Evolutionary conservation across 2,797 vertebrate genomes (phyloP), one percentile per base, ranked within the genome.

Genomic region (Lagocephalus sceleratus): DNA sequence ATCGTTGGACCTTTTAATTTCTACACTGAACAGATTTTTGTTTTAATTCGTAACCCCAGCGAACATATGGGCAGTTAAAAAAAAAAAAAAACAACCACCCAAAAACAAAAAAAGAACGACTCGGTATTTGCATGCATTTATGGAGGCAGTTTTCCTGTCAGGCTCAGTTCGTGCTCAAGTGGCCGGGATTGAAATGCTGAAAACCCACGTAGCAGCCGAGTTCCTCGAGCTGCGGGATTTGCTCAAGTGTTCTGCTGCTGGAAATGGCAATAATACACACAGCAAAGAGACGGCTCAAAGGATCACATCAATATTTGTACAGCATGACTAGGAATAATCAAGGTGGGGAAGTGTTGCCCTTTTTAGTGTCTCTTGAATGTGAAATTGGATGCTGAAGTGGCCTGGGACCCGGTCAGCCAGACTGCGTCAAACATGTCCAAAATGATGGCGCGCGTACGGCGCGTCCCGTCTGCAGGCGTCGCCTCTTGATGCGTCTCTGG

Each of bases 291-390:
- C 65, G 90, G 89, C 92, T 94, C 93, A 90, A 92, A 90, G 94
- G 94, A 97, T 98, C 96, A 95, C 92, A 87, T 93, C 93, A 94
- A 94, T 98, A 97, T 98, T 98, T 98, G 95, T 89, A 92, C 94
- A 95, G 90, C 95, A 95, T 98, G 96, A 92, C 93, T 93, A 91
- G 88, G 94, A 98, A 98, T 98, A 98, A 94, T 95, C 90, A 93
- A 92, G 92, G 88, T 92, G 88, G 85, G 12, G 88, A 91, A 91
- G 79, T 91, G 90, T 84, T 86, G 77, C 76, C 78, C 79, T 87
- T 88, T 92, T 86, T 82, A 93, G 90, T 81, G 87, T 86, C 93
- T 92, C 94, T 94, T 91, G 88, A 92, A 92, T 91, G 90, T 82
- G 89, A 90, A 91, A 92, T 92, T 92, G 91, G 87, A 85, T 85